Evolutionary conservation across 2,797 vertebrate genomes (phyloP).

Genomic region (Sebastes cheni): DNA sequence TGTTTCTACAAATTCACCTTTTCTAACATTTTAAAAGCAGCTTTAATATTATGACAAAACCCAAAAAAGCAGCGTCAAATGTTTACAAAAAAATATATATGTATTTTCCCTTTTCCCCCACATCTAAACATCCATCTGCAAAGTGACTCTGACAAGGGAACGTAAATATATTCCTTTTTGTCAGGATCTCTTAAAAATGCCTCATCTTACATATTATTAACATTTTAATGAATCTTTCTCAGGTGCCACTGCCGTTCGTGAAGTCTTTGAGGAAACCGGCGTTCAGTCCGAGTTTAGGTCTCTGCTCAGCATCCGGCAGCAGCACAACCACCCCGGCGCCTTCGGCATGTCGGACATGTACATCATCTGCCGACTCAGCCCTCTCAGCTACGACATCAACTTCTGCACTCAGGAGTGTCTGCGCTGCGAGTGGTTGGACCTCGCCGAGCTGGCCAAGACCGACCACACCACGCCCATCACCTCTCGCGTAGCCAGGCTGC

Average conservation of each 20-base stretch:
- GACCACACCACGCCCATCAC: conserved; percentile 87
- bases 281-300: conserved; percentile 91
- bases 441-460: conserved; percentile 80
- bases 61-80: conserved; percentile 61
- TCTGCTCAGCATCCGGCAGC: conserved; percentile 93
- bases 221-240: neutral
- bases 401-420: conserved; percentile 92
- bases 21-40: conserved; percentile 65
- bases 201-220: neutral
- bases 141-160: conserved; percentile 9
- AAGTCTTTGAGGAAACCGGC: conserved; percentile 96
- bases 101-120: conserved; percentile 12
- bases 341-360: conserved; percentile 96
- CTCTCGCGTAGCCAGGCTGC: conserved; percentile 84
- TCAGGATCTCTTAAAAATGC: conserved; percentile 9
- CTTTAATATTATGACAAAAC: conserved; percentile 53
- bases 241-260: conserved; percentile 92
- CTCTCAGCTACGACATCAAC: conserved; percentile 85
- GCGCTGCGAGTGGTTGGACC: conserved; percentile 90
- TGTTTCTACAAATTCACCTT: conserved; percentile 34
- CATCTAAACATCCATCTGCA: neutral
- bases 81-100: conserved; percentile 28
- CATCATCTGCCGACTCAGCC: conserved; percentile 90
- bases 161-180: neutral
- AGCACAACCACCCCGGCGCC: conserved; percentile 90